A percentile compares a stretch with the other conserved stretches of the same genome.
Conservation (phyloP, 2,113 vertebrate species). For the Crypturellus undulatus region DNA sequence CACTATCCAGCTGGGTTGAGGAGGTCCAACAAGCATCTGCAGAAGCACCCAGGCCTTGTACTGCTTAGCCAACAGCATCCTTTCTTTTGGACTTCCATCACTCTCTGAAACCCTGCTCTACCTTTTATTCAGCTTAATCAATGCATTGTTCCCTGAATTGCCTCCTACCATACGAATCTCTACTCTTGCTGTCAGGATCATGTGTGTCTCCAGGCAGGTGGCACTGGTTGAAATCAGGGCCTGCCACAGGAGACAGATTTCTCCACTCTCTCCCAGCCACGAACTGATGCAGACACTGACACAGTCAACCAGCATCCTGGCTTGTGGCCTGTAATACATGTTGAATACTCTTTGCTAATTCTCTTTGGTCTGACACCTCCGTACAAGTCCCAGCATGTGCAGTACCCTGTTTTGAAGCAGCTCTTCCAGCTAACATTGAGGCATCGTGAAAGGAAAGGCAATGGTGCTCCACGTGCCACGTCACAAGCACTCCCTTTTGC, state of each 20-base stretch:
- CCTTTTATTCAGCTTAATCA: fast-evolving
- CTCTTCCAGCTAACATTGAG: not conserved
- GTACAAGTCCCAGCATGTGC: fast-evolving
- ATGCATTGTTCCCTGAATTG: not conserved
- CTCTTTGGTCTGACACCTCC: not conserved
- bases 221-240: not conserved
- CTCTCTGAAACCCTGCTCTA: not conserved
- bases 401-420: not conserved
- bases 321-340: not conserved
- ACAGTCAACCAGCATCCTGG: not conserved
- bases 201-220: not conserved
- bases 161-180: not conserved
- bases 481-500: not conserved
- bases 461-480: not conserved
- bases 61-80: not conserved
- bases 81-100: not conserved
- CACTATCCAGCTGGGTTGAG: not conserved
- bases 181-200: not conserved
- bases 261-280: not conserved
- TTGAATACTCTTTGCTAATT: not conserved
- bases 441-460: not conserved
- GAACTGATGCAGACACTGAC: not conserved
- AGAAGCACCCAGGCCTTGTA: not conserved
- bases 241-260: not conserved
- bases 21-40: not conserved